phyloP scores from a whole-genome alignment of 2,888 invertebrate genomes.

The Megastigmus dorsalis region DNA sequence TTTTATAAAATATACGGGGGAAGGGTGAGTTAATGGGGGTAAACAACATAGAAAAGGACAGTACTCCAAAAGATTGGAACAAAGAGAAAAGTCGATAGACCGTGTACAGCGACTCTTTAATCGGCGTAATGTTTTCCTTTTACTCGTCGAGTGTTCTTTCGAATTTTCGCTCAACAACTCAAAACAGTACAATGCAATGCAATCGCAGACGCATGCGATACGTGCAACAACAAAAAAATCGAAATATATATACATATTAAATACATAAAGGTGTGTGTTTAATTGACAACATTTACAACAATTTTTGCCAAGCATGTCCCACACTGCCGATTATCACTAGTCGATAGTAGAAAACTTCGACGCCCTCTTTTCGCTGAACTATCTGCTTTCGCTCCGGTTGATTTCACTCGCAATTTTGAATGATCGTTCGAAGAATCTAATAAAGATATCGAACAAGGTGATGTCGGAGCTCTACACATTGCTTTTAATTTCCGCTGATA shows the following conservation, averaged over 20 bases:
- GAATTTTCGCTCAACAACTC: neutral
- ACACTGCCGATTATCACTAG: neutral
- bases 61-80: too few relatives aligned
- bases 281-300: conserved; percentile 38
- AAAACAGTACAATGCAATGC: neutral
- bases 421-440: too few relatives aligned
- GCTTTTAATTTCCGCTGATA: too few relatives aligned
- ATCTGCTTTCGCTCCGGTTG: too few relatives aligned
- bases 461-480: too few relatives aligned
- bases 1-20: neutral
- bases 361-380: too few relatives aligned
- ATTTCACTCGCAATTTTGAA: too few relatives aligned
- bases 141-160: neutral
- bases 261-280: conserved; percentile 9
- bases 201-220: neutral
- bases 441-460: too few relatives aligned
- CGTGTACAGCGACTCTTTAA: too few relatives aligned
- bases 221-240: conserved; percentile 6
- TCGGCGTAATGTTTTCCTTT: neutral
- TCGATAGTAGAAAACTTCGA: too few relatives aligned
- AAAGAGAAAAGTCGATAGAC: neutral
- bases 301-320: neutral
- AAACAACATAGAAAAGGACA: conserved; percentile 3
- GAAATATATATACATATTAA: conserved; percentile 5
- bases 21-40: neutral